Base-by-base conservation (phyloP, 2,888 invertebrate genomes). In the Muschampia plurimacula region DNA sequence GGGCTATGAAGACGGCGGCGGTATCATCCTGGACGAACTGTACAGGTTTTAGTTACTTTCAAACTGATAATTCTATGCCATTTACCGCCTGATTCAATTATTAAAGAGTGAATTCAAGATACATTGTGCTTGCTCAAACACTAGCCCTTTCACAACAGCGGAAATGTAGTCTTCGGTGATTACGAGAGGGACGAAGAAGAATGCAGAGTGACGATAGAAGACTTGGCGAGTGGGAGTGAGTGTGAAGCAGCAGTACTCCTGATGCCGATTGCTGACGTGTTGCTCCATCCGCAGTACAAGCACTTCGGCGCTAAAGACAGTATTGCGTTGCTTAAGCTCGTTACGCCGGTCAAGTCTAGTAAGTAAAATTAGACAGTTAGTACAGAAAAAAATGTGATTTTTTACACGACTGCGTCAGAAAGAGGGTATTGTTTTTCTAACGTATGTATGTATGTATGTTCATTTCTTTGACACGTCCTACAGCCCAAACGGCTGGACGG, bases 271-370 rank as follows among this genome's bases (percentile, higher is more conserved):
- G 86, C 91, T 0, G 92, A 93, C 55, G 92, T 93, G 1, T 81
- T 93, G 5, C 82, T 93, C 0, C 92, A 92, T 46, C 92, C 92
- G 0, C 92, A 92, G 83, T 92, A 87, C 76, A 91, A 92, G 74
- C 89, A 92, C 77, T 92, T 92, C 69, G 87, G 85, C 0, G 87
- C 83, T 0, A 81, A 78, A 39, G 83, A 85, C 76, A 92, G 92
- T 74, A 67, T 93, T 0, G 92, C 92, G 0, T 76, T 92, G 22
- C 69, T 92, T 68, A 92, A 92, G 76, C 74, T 92, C 46, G 77
- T 92, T 36, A 88, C 83, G 0, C 79, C 85, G 0, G 73, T 92
- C 0, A 85, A 83, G 46, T 92, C 92, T 0, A 76, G 92, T 92
- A 74, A 84, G 89, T 64, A n/a, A 22, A 8, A 49, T 32, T 32